Evolutionary conservation across 2,113 vertebrate species (phyloP), one percentile per base, ranked within the genome.

Genomic region (Aldabrachelys gigantea): DNA sequence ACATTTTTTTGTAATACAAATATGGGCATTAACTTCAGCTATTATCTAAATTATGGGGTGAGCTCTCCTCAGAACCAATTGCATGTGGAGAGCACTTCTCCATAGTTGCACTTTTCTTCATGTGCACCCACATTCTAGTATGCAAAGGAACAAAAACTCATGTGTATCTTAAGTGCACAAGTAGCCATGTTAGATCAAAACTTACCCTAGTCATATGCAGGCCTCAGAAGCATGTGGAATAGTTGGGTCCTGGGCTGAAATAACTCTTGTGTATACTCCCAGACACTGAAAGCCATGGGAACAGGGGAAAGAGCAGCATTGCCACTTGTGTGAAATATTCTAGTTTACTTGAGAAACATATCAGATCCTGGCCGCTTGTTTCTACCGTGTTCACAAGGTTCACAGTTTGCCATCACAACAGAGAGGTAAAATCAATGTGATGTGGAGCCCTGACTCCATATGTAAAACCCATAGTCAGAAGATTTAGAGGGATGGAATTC

Each of bases 31-130:
- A n/a, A 69, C n/a, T 69, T 35, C 31, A n/a, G 31, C 59, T 69
- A 35, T 17, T n/a, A 69, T 69, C 62, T 35, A 35, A 35, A 69
- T n/a, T 69, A 69, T n/a, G 16, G 35, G 16, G 31, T 19, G 62
- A 69, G 62, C 31, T 19, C 16, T 19, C 35, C 16, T 10, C 80
- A 91, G 59, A 85, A 41, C 14, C 14, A 57, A 52, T 8, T 17
- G 38, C 16, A 8, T 5, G 7, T 86, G 50, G 50, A 10, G 3
- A 5, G 8, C 14, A 1, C 5, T 0, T 0, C 0, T 88, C 44
- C 41, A 53, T 2, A 0, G 10, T 50, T 82, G 50, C 1, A 2
- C 1, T 47, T 3, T 3, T 47, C 53, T 50, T 80, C 27, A 22
- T 35, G 62, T 0, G 2, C 6, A 6, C 62, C 59, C 22, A 1